Conservation (phyloP, 2,113 vertebrate genomes). For the Cnemophilus loriae region DNA sequence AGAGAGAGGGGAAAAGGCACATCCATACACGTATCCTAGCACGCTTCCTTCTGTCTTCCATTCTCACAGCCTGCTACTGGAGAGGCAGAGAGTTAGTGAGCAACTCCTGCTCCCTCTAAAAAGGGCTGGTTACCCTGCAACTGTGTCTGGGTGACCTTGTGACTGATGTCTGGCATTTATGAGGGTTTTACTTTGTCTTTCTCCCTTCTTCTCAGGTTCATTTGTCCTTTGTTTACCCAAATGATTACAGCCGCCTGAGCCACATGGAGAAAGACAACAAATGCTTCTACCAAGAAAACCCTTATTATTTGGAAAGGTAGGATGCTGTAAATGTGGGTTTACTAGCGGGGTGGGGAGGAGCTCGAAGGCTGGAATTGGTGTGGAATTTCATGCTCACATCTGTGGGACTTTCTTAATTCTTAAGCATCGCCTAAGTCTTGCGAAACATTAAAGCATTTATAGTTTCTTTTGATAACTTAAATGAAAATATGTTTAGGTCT, state of each 20-base stretch:
- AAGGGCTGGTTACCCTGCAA: background rate
- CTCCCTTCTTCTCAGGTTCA: constrained; percentile 75
- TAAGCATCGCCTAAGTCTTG: background rate
- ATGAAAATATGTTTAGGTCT: background rate
- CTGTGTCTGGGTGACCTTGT: background rate
- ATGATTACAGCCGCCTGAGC: constrained; percentile 90
- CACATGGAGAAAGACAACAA: constrained; percentile 91
- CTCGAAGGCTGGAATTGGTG: background rate
- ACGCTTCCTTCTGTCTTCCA: background rate
- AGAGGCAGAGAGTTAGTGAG: background rate
- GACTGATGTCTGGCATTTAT: background rate
- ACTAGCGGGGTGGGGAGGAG: background rate
- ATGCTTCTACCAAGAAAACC: constrained; percentile 87
- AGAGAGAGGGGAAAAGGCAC: background rate
- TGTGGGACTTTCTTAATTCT: background rate
- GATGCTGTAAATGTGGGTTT: background rate
- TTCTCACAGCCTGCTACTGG: background rate
- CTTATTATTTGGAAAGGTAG: constrained; percentile 77
- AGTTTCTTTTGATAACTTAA: background rate
- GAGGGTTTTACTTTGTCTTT: background rate
- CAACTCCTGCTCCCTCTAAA: background rate
- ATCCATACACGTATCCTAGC: background rate
- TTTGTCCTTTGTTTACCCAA: constrained; percentile 89
- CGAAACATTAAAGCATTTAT: background rate
- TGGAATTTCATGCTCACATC: background rate